Evolutionary conservation across 92 coral and sea anemone species (phyloP).

Genomic region (Heteractis magnifica): DNA sequence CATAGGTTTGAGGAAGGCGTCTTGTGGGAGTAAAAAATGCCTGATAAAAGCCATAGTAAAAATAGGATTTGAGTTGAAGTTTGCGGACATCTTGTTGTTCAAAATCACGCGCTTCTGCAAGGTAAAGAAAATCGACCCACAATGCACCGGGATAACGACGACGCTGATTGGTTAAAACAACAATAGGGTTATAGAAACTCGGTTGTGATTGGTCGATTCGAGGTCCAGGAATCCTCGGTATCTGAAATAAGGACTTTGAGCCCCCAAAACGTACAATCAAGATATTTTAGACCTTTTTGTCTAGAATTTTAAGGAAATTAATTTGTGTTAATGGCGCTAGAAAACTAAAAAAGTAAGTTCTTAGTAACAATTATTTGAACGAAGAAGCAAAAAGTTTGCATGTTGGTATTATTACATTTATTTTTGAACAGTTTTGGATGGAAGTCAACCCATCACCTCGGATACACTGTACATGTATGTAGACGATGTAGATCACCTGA

Average conservation of each 20-base stretch:
- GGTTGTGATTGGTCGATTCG: constrained; percentile 61
- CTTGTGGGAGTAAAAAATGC: constrained; percentile 49
- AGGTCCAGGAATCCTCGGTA: constrained; percentile 25
- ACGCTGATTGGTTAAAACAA: constrained; percentile 60
- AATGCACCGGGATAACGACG: constrained; percentile 58
- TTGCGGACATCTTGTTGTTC: constrained; percentile 97
- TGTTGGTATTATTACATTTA: neutral
- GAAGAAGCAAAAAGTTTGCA: neutral
- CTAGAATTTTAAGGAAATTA: neutral
- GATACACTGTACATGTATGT: neutral
- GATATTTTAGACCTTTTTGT: neutral
- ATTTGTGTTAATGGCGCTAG: neutral
- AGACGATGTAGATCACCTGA: neutral
- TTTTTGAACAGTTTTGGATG: neutral
- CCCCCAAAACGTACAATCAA: neutral
- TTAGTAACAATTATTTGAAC: neutral
- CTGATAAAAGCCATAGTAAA: constrained; percentile 81
- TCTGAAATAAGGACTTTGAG: constrained; percentile 18
- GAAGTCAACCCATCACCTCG: neutral
- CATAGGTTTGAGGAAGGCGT: constrained; percentile 64
- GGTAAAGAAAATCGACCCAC: constrained; percentile 92
- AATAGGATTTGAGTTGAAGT: constrained; percentile 54
- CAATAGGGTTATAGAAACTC: constrained; percentile 27
- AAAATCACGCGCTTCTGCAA: constrained; percentile 99
- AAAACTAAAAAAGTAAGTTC: neutral